phyloP scores from a whole-genome alignment of 2,113 vertebrate species.

The Pyrgilauda ruficollis region DNA sequence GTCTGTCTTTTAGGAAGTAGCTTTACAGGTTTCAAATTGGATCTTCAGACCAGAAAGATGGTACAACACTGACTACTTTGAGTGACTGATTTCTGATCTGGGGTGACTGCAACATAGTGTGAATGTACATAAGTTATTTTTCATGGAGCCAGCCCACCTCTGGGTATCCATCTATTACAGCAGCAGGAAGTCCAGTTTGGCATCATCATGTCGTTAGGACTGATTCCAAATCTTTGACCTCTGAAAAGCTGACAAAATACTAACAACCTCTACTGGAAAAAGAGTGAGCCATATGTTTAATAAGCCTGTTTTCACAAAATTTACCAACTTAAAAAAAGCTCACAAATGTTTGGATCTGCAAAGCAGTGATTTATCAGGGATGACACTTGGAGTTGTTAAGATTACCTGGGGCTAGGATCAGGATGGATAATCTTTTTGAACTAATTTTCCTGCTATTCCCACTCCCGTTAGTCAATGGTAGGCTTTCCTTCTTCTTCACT shows the following conservation, averaged over 20 bases:
- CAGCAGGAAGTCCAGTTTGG: background rate
- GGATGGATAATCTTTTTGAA: background rate
- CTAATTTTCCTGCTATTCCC: background rate
- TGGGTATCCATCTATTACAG: background rate
- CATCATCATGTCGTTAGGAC: background rate
- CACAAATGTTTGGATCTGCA: background rate
- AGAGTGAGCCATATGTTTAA: background rate
- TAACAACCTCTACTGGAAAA: background rate
- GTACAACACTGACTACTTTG: background rate
- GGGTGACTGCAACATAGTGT: background rate
- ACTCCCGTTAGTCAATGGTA: background rate
- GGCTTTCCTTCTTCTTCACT: background rate
- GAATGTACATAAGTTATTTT: background rate
- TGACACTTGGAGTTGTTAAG: background rate
- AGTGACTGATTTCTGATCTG: background rate
- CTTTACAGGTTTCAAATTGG: background rate
- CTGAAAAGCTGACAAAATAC: constrained; percentile 2
- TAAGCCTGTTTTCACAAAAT: background rate
- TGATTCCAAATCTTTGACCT: background rate
- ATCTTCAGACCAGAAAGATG: background rate
- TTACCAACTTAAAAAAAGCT: background rate
- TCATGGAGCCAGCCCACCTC: background rate
- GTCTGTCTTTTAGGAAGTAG: background rate
- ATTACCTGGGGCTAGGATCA: background rate
- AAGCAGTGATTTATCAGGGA: background rate